Evolutionary conservation across 2,113 vertebrate genomes (phyloP).

Genomic region (Cephalopholis sonnerati): DNA sequence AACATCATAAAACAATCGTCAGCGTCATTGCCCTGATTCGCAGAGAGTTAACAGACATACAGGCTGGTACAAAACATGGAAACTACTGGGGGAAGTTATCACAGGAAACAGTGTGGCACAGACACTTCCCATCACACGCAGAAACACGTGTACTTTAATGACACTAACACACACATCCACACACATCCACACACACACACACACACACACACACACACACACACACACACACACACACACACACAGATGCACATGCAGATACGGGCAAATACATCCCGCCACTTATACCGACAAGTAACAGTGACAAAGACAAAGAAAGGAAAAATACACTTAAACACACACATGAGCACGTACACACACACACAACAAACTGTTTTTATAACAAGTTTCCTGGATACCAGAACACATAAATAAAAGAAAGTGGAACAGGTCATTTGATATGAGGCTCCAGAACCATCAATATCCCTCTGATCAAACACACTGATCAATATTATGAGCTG

Average conservation of each 20-base stretch:
- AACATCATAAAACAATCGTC: constrained; percentile 2
- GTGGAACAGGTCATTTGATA: constrained; percentile 21
- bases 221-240: too few relatives aligned
- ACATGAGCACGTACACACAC: background rate
- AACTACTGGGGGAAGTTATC: constrained; percentile 57
- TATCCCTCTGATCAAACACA: constrained; percentile 57
- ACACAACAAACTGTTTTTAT: background rate
- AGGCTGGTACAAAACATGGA: constrained; percentile 55
- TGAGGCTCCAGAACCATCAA: constrained; percentile 45
- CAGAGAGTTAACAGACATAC: background rate
- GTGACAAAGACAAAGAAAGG: background rate
- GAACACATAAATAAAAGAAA: constrained; percentile 31
- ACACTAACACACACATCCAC: background rate
- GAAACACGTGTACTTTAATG: background rate
- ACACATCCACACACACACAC: too few relatives aligned
- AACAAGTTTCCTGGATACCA: constrained; percentile 29
- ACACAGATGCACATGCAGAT: background rate
- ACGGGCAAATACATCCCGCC: background rate
- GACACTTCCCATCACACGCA: constrained; percentile 41
- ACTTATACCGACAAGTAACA: background rate
- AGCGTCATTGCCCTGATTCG: constrained; percentile 6
- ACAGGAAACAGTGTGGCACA: constrained; percentile 39
- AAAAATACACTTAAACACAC: background rate
- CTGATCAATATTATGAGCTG: constrained; percentile 71
- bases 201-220: too few relatives aligned